Evolutionary conservation across 2,797 vertebrate species (phyloP).

Genomic region (Anisognathus igniventris): DNA sequence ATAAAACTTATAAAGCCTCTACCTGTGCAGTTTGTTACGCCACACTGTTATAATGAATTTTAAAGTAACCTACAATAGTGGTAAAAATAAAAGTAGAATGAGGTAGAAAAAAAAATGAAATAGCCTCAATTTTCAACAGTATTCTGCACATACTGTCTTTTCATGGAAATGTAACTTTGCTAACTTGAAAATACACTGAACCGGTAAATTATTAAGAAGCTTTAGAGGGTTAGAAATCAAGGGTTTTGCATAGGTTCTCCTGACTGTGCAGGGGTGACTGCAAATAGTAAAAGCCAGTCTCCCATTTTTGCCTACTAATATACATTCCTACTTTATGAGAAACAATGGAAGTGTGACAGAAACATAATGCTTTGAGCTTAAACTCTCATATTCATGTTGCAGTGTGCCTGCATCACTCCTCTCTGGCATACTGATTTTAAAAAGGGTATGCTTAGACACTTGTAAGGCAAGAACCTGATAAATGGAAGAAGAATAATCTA

Average conservation of each 20-base stretch:
- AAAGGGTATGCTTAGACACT: background rate
- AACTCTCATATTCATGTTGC: background rate
- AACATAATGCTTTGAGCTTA: constrained; percentile 56
- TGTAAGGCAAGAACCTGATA: background rate
- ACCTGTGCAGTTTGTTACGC: background rate
- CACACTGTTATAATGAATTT: background rate
- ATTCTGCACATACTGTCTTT: background rate
- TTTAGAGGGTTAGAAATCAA: constrained; percentile 3
- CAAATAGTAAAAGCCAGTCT: constrained; percentile 16
- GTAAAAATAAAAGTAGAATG: background rate
- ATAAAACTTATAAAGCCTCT: constrained; percentile 4
- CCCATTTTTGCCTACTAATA: constrained; percentile 47
- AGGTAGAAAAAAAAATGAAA: background rate
- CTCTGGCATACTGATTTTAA: background rate
- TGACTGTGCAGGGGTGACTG: background rate
- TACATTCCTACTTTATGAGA: constrained; percentile 24
- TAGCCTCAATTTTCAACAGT: background rate
- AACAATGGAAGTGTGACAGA: constrained; percentile 57
- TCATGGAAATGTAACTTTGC: background rate
- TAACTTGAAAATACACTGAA: constrained; percentile 9
- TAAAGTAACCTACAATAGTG: constrained; percentile 4
- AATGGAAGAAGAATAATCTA: background rate
- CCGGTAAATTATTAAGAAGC: background rate
- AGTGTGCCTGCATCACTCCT: background rate
- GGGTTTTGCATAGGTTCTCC: constrained; percentile 3